Evolutionary conservation across 2,888 invertebrate genomes (phyloP).

Genomic region (Lottia gigantea): DNA sequence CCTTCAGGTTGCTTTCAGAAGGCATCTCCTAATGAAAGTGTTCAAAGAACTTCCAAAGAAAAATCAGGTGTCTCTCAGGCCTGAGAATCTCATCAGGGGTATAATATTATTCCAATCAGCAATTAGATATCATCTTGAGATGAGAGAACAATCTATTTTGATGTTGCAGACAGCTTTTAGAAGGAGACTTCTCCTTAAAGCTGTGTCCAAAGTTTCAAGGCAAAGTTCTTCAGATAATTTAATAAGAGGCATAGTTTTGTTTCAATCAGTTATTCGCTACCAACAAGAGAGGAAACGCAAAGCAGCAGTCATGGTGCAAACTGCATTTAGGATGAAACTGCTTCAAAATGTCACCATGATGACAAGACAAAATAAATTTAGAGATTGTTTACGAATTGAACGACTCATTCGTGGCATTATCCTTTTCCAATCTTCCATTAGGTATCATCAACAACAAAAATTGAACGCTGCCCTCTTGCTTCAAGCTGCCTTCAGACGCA

Average conservation of each 20-base stretch:
- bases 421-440: neutral
- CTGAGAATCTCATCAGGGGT: neutral
- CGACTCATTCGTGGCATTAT: slow-evolving; percentile 1
- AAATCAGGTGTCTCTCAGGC: neutral
- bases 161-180: neutral
- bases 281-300: neutral
- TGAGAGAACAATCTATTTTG: neutral
- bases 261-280: neutral
- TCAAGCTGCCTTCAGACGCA: neutral
- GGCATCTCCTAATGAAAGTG: neutral
- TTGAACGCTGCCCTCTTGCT: neutral
- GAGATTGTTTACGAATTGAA: slow-evolving; percentile 5
- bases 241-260: neutral
- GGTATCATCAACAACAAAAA: neutral
- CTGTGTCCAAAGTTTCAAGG: neutral
- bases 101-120: neutral
- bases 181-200: neutral
- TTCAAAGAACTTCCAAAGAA: neutral
- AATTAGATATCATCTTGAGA: neutral
- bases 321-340: neutral
- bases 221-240: neutral
- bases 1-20: neutral
- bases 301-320: neutral
- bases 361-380: neutral
- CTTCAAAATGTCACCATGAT: neutral